Evolutionary conservation across 2,113 vertebrate species (phyloP).

Genomic region (Bubo scandiacus): DNA sequence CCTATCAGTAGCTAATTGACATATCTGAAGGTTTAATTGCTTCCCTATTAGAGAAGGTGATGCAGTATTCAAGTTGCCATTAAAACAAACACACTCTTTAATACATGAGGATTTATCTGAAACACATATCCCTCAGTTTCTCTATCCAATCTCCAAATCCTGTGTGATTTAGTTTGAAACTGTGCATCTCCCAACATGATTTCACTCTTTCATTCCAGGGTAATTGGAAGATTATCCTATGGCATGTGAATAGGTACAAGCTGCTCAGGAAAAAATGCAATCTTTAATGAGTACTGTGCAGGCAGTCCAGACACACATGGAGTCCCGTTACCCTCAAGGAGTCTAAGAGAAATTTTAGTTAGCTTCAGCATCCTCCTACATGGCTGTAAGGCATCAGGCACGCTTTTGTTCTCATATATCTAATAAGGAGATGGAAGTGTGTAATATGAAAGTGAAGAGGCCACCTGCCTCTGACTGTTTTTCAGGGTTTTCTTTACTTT

Average conservation of each 20-base stretch:
- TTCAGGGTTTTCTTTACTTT: not conserved
- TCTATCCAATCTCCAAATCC: not conserved
- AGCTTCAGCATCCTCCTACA: not conserved
- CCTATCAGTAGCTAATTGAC: slow-evolving; percentile 69
- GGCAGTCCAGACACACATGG: not conserved
- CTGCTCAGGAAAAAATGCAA: not conserved
- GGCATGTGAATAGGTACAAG: not conserved
- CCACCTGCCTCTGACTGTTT: not conserved
- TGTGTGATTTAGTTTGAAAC: not conserved
- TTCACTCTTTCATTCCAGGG: not conserved
- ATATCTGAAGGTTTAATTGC: slow-evolving; percentile 73
- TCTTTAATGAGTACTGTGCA: not conserved
- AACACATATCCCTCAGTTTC: not conserved
- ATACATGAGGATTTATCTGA: slow-evolving; percentile 43
- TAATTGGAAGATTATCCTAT: slow-evolving; percentile 18
- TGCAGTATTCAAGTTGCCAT: slow-evolving; percentile 44
- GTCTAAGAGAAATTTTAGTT: not conserved
- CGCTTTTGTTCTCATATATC: not conserved
- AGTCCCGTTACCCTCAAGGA: not conserved
- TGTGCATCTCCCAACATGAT: not conserved
- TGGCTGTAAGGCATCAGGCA: slow-evolving; percentile 17
- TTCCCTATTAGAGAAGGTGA: slow-evolving; percentile 72
- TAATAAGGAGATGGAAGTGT: not conserved
- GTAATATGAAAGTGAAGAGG: not conserved
- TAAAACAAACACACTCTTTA: slow-evolving; percentile 52